Conservation (phyloP, 1,140 invertebrate species). For the Microplitis demolitor region DNA sequence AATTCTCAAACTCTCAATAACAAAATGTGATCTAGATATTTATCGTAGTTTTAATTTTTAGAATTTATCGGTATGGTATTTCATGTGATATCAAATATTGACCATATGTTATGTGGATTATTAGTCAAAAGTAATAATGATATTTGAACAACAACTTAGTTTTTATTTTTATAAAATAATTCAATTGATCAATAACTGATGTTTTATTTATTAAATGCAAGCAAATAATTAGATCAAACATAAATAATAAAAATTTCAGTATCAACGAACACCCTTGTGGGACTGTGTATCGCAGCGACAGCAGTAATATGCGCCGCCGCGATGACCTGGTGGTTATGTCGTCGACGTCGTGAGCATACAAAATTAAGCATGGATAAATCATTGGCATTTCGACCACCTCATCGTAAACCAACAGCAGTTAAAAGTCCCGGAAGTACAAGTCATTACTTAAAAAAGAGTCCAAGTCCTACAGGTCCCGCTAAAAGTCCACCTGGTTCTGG, state of each 20-base stretch:
- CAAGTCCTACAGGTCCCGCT: conserved; percentile 76
- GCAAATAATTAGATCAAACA: background rate
- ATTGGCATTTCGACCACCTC: conserved; percentile 64
- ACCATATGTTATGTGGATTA: too few relatives aligned
- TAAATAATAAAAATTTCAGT: conserved; percentile 59
- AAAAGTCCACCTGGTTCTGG: conserved; percentile 62
- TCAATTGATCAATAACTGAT: background rate
- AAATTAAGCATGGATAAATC: conserved; percentile 64
- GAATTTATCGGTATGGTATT: too few relatives aligned
- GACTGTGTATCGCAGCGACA: conserved; percentile 66
- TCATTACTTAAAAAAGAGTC: conserved; percentile 87
- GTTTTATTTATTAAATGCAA: background rate
- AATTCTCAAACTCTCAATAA: too few relatives aligned
- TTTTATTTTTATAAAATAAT: background rate
- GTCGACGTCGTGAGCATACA: conserved; percentile 58
- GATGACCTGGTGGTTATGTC: conserved; percentile 67
- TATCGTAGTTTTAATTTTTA: too few relatives aligned
- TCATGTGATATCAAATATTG: too few relatives aligned
- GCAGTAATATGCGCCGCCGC: conserved; percentile 66
- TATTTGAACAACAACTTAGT: too few relatives aligned
- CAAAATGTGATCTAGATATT: too few relatives aligned
- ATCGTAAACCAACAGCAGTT: conserved; percentile 70
- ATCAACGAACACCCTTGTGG: conserved; percentile 67
- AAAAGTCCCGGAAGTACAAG: conserved; percentile 69
- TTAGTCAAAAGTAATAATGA: too few relatives aligned